Conservation (phyloP, 2,888 invertebrate genomes). For the Patella ulyssiponensis region DNA sequence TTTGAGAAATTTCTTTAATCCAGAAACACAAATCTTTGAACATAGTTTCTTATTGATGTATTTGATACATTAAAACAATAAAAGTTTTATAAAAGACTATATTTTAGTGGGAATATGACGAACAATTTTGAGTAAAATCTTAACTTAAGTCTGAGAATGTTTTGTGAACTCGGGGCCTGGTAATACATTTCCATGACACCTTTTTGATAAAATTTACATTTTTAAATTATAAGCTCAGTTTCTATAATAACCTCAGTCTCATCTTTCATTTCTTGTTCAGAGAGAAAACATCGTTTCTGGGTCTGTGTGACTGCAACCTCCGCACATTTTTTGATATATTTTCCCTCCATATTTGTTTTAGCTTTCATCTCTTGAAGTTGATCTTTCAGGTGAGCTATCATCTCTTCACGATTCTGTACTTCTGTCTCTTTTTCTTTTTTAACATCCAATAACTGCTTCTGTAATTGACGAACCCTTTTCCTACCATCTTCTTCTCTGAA, state of each 20-base stretch:
- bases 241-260: constrained; percentile 59
- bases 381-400: constrained; percentile 73
- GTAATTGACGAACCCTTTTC: constrained; percentile 64
- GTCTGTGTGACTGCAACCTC: constrained; percentile 71
- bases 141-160: too few species aligned
- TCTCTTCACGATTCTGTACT: constrained; percentile 69
- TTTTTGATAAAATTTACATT: too few species aligned
- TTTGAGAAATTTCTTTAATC: too few species aligned
- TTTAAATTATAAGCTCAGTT: too few species aligned
- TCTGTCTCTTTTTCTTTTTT: constrained; percentile 69
- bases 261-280: constrained; percentile 64
- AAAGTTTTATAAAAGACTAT: too few species aligned
- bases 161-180: too few species aligned
- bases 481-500: constrained; percentile 69
- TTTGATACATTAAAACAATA: too few species aligned
- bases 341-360: constrained; percentile 72
- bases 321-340: constrained; percentile 71
- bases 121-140: too few species aligned
- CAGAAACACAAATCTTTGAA: too few species aligned
- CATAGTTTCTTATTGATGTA: too few species aligned
- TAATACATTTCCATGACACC: too few species aligned
- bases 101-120: too few species aligned
- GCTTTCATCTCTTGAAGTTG: constrained; percentile 72
- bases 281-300: constrained; percentile 64
- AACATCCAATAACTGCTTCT: constrained; percentile 65